Base-by-base conservation (phyloP, 2,888 invertebrate genomes). In the Epinotia ramella region DNA sequence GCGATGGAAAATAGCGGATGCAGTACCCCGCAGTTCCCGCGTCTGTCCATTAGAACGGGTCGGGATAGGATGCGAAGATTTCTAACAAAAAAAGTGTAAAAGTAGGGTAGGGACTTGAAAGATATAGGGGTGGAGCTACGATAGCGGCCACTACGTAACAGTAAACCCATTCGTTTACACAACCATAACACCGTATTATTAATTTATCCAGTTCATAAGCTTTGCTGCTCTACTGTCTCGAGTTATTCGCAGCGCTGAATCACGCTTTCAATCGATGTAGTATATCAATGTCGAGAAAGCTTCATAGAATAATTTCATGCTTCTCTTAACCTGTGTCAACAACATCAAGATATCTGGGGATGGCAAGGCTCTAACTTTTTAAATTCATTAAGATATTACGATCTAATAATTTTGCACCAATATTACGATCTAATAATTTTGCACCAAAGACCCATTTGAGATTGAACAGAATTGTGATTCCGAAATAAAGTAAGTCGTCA, bases 1-100 rank as follows among this genome's bases (percentile, higher is more conserved):
- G 79, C 86, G 86, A 88, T 86, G 85, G 86, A 87, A 90, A 90
- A 89, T 82, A 87, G 84, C 87, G 88, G 87, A 89, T 88, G 87
- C 87, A 86, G 86, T 84, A 84, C 84, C 83, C 84, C 83, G 65
- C 59, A 53, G 83, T 84, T 84, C 81, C 80, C 84, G 83, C 81
- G 82, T 84, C 84, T 88, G 82, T 85, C 89, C 88, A 89, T 90
- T 90, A 90, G 88, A 86, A 85, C 83, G 84, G 84, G 84, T 84
- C 82, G 84, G 84, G 80, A 81, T 80, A 81, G 81, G 84, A 83
- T 84, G 79, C 86, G 85, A 49, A 80, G 85, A 87, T 87, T 86
- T 86, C 84, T 80, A 81, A 82, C 81, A 84, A 77, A 86, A 88
- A 89, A 87, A 86, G 82, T 85, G 83, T 85, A 86, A 88, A 87